A percentile compares a stretch with the other conserved stretches of the same genome.
phyloP scores from a whole-genome alignment of 53 echinoderm and acorn worm species.

The Apostichopus leukothele region DNA sequence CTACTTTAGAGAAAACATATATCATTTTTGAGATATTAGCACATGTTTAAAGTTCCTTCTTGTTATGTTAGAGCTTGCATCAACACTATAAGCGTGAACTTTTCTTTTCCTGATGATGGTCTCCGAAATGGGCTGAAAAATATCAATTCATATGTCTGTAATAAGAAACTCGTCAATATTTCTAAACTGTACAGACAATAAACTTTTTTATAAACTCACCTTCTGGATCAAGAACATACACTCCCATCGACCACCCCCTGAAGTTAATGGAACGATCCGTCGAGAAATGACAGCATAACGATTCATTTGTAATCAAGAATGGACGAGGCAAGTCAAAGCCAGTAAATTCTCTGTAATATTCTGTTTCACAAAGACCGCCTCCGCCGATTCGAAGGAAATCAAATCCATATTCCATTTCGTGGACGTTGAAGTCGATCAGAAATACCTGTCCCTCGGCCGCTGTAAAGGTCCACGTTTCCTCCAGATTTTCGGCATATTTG shows the following conservation, averaged over 20 bases:
- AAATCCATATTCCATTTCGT: constrained; percentile 13
- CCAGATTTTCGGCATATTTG: too few relatives aligned
- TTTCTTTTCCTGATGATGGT: too few relatives aligned
- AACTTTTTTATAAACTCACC: neutral
- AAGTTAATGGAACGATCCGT: constrained; percentile 13
- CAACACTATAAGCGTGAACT: too few relatives aligned
- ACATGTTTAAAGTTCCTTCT: too few relatives aligned
- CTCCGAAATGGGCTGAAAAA: too few relatives aligned
- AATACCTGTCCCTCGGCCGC: neutral
- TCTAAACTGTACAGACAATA: too few relatives aligned
- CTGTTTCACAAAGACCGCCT: constrained; percentile 1
- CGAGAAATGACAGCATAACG: constrained; percentile 13
- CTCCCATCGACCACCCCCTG: constrained; percentile 7
- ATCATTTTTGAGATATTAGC: too few relatives aligned
- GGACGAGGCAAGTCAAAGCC: constrained; percentile 14
- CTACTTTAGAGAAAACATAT: too few relatives aligned
- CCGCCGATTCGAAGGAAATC: constrained; percentile 1
- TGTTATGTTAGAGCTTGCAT: too few relatives aligned
- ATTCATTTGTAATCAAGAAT: constrained; percentile 13
- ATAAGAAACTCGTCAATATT: too few relatives aligned
- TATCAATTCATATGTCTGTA: too few relatives aligned
- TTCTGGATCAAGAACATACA: constrained; percentile 5
- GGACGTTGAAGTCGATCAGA: constrained; percentile 14
- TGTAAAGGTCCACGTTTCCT: too few relatives aligned
- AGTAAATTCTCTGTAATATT: constrained; percentile 13